Evolutionary conservation across 1,140 invertebrate species (phyloP).

Genomic region (Phortica variegata): DNA sequence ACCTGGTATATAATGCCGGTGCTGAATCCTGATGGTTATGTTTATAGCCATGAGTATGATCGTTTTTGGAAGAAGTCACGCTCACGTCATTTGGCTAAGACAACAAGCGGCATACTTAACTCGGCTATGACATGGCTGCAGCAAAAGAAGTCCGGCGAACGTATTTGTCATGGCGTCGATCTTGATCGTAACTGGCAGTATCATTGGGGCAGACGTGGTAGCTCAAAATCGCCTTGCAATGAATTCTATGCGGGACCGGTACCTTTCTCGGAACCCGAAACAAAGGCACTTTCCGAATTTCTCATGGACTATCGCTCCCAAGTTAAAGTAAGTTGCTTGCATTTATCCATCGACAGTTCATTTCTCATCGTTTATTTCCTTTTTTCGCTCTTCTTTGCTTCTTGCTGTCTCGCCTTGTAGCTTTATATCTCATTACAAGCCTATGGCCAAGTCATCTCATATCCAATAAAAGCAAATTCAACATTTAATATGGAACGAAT

Average conservation of each 20-base stretch:
- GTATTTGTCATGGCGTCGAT: slow-evolving; percentile 63
- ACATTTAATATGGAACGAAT: slow-evolving; percentile 41
- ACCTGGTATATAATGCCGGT: slow-evolving; percentile 76
- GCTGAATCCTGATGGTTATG: slow-evolving; percentile 80
- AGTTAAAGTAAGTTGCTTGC: slow-evolving; percentile 61
- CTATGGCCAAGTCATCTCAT: slow-evolving; percentile 73
- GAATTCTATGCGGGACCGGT: slow-evolving; percentile 76
- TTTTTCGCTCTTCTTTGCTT: not conserved
- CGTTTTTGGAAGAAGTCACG: slow-evolving; percentile 80
- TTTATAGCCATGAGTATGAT: slow-evolving; percentile 71
- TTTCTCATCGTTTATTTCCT: not conserved
- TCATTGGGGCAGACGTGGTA: slow-evolving; percentile 70
- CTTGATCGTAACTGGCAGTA: slow-evolving; percentile 73
- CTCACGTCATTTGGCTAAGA: slow-evolving; percentile 58
- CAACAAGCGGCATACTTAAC: slow-evolving; percentile 33
- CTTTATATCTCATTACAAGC: slow-evolving; percentile 77
- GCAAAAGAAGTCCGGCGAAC: slow-evolving; percentile 29
- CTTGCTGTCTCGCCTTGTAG: no score
- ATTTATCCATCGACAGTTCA: slow-evolving; percentile 18
- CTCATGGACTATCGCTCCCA: slow-evolving; percentile 62
- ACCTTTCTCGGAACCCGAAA: slow-evolving; percentile 85
- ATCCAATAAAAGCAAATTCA: slow-evolving; percentile 59
- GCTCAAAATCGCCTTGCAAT: slow-evolving; percentile 73
- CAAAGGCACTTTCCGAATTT: slow-evolving; percentile 67
- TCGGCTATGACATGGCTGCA: slow-evolving; percentile 55